A percentile compares a stretch with the other conserved stretches of the same genome.
Conservation (phyloP, 2,797 vertebrate species). For the Premnoplex brunnescens region DNA sequence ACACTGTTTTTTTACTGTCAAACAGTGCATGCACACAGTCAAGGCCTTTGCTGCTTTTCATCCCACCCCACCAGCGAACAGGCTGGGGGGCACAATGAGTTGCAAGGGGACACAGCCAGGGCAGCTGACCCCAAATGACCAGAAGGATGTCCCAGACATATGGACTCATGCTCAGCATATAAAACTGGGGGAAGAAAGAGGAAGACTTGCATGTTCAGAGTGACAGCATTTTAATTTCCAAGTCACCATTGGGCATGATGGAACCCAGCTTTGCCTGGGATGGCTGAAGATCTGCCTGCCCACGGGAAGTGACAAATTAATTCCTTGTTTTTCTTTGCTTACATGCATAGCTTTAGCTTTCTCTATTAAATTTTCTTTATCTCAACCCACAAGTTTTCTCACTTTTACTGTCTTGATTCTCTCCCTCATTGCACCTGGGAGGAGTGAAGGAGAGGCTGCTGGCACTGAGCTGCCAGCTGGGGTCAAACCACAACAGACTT, state of each 20-base stretch:
- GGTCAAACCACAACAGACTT: neutral
- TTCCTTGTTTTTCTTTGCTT: neutral
- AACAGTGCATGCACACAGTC: neutral
- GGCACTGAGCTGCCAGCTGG: neutral
- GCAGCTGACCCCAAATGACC: neutral
- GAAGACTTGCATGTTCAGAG: neutral
- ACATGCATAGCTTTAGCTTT: neutral
- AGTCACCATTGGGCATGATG: rapidly evolving
- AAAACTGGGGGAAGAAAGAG: neutral
- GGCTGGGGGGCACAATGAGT: neutral
- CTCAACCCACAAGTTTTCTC: neutral
- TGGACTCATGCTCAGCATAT: rapidly evolving
- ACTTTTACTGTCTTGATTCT: neutral
- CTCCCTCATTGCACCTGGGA: neutral
- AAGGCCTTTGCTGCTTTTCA: neutral
- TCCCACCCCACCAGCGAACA: neutral
- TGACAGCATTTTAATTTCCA: neutral
- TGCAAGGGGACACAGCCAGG: too few relatives aligned
- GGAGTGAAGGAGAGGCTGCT: neutral
- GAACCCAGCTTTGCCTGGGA: neutral
- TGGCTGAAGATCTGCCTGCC: too few relatives aligned
- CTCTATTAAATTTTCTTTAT: neutral
- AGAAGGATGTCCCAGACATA: neutral
- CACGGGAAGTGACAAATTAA: neutral
- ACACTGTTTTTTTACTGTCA: neutral